phyloP scores from a whole-genome alignment of 1,140 invertebrate species.

The Pygmarrhopalites habei region DNA sequence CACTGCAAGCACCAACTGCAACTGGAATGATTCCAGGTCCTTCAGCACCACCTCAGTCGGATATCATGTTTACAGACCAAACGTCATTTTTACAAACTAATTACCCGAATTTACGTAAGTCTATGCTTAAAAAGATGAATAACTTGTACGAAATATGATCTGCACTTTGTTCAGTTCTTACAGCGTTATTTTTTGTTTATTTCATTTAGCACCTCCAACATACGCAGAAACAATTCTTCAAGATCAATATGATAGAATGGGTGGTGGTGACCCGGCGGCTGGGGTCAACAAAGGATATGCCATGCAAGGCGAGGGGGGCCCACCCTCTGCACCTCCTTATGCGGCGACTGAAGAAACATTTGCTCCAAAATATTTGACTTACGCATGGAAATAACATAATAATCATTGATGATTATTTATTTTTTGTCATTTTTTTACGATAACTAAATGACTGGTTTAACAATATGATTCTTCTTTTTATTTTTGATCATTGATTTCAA shows the following conservation, averaged over 20 bases:
- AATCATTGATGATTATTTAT: too few species aligned
- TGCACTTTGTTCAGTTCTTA: too few species aligned
- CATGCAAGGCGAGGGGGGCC: not conserved
- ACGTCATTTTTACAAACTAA: slow-evolving; percentile 13
- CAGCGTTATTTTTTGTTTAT: too few species aligned
- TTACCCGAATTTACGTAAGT: slow-evolving; percentile 31
- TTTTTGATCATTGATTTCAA: too few species aligned
- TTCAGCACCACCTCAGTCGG: not conserved
- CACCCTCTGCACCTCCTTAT: not conserved
- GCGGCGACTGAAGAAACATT: not conserved
- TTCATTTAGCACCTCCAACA: slow-evolving; percentile 25
- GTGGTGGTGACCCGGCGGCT: slow-evolving; percentile 1
- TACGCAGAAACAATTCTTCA: slow-evolving; percentile 21
- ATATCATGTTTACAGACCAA: not conserved
- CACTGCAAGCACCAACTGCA: not conserved
- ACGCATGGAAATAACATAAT: too few species aligned
- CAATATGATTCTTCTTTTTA: too few species aligned
- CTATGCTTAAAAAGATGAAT: not conserved
- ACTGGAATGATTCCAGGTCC: too few species aligned
- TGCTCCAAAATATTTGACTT: slow-evolving; percentile 26
- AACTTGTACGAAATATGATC: not conserved
- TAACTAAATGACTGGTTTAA: too few species aligned
- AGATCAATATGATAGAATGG: not conserved
- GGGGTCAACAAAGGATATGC: not conserved
- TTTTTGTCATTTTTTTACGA: too few species aligned